Conservation (phyloP, 2,113 vertebrate genomes). For the Daubentonia madagascariensis region DNA sequence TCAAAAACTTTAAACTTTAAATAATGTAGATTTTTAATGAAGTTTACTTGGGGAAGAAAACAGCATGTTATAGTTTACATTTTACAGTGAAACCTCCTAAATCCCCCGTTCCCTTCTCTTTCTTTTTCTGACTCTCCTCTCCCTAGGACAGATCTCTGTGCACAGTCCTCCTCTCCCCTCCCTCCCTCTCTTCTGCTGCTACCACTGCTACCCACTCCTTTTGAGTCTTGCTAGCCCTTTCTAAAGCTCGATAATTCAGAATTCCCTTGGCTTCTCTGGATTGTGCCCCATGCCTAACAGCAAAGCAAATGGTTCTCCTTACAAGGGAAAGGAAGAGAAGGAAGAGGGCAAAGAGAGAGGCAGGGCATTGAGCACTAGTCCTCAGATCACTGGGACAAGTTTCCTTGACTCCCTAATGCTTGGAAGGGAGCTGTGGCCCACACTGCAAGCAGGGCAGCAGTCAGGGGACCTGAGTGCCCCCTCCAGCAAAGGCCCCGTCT, state of each 20-base stretch:
- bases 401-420: not conserved
- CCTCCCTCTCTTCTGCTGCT: not conserved
- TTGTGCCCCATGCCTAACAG: not conserved
- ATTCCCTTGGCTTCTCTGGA: not conserved
- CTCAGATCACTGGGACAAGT: not conserved
- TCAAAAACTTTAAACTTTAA: constrained; percentile 2
- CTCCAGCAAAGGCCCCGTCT: not conserved
- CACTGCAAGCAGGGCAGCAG: no score
- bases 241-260: not conserved
- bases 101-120: not conserved
- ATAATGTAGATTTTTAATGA: not conserved
- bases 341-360: not conserved
- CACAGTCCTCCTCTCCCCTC: not conserved
- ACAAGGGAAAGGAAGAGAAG: not conserved
- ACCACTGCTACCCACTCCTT: not conserved
- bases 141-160: not conserved
- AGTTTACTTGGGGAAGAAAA: not conserved
- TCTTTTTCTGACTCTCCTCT: not conserved
- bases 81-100: not conserved
- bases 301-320: not conserved
- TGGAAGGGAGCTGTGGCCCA: not conserved
- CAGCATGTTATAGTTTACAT: not conserved
- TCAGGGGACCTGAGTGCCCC: not conserved
- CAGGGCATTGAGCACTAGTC: not conserved
- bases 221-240: not conserved